Conservation (phyloP, 2,113 vertebrate genomes). For the Rhabdomys dilectus region DNA sequence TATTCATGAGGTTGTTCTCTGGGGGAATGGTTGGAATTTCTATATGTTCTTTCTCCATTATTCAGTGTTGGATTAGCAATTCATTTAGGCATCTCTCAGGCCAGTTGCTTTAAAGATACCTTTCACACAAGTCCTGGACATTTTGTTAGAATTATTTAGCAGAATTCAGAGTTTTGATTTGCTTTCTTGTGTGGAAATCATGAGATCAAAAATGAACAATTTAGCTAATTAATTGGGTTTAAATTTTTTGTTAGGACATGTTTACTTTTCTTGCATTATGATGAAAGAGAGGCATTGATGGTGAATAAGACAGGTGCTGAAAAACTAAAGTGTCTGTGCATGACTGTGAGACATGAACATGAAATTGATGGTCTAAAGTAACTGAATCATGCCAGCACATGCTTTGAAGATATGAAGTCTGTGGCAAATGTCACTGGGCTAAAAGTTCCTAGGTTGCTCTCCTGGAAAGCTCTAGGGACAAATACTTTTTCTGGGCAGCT, state of each 20-base stretch:
- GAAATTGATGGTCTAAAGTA: background rate
- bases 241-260: background rate
- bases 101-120: background rate
- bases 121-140: background rate
- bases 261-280: background rate
- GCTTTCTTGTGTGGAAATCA: background rate
- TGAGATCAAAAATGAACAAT: background rate
- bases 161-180: background rate
- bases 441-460: background rate
- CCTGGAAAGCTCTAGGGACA: background rate
- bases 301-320: background rate
- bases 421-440: background rate
- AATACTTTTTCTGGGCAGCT: background rate
- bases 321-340: background rate
- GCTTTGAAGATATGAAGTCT: background rate
- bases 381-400: background rate
- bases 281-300: background rate
- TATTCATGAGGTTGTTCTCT: background rate
- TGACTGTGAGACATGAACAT: background rate
- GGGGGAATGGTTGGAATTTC: background rate
- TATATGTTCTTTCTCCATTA: background rate
- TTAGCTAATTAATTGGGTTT: background rate
- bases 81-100: background rate
- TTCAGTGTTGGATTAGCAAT: background rate
- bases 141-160: background rate